Percentiles rank a stretch among this genome's conserved stretches.
phyloP scores from a whole-genome alignment of 2,888 invertebrate genomes.

The Crocallis elinguaria region DNA sequence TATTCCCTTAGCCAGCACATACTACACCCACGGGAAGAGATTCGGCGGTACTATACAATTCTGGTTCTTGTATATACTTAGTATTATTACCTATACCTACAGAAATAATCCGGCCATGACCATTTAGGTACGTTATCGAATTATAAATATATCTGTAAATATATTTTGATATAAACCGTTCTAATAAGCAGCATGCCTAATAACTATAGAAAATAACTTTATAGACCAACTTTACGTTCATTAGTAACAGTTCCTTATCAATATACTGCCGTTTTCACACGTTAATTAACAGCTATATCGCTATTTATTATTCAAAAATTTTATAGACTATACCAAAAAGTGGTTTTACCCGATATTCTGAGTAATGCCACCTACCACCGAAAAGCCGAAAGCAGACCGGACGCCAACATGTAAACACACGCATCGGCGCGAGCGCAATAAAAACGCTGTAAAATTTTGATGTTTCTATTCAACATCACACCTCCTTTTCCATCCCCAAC shows the following conservation, averaged over 20 bases:
- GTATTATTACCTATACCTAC: too few relatives aligned
- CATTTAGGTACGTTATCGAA: too few relatives aligned
- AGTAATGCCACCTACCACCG: constrained; percentile 53
- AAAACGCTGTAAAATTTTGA: constrained; percentile 84
- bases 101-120: too few relatives aligned
- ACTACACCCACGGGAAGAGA: too few relatives aligned
- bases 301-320: constrained; percentile 38
- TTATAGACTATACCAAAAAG: constrained; percentile 44
- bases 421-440: constrained; percentile 75
- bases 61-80: too few relatives aligned
- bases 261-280: constrained; percentile 35
- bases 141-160: too few relatives aligned
- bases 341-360: constrained; percentile 40
- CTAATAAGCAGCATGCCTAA: neutral
- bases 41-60: too few relatives aligned
- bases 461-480: constrained; percentile 79
- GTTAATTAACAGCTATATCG: constrained; percentile 38
- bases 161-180: too few relatives aligned
- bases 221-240: constrained; percentile 3
- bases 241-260: constrained; percentile 20
- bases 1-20: too few relatives aligned
- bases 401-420: constrained; percentile 76
- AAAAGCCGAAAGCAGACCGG: constrained; percentile 62
- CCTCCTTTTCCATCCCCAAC: constrained; percentile 46
- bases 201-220: neutral